Evolutionary conservation across 2,797 vertebrate genomes (phyloP).

Genomic region (Myripristis jacobus): DNA sequence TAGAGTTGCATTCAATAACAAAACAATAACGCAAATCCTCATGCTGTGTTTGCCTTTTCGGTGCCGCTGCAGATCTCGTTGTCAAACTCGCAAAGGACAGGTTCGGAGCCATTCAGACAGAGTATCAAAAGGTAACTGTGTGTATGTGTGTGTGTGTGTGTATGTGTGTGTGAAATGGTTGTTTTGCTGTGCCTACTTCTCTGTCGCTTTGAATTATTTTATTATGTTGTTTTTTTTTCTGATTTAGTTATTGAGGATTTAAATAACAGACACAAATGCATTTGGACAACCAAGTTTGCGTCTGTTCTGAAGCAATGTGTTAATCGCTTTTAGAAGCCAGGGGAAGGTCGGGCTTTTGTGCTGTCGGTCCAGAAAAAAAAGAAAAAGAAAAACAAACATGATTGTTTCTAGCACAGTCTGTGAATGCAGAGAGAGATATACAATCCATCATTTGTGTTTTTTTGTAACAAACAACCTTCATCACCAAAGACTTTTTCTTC

Average conservation of each 20-base stretch:
- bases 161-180: constrained; percentile 2
- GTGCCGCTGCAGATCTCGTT: constrained; percentile 82
- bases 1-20: neutral
- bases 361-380: constrained; percentile 7
- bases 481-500: constrained; percentile 37
- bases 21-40: constrained; percentile 6
- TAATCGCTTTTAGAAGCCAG: constrained; percentile 49
- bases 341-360: constrained; percentile 26
- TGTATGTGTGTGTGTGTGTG: constrained; percentile 14
- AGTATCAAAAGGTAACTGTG: constrained; percentile 84
- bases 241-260: constrained; percentile 8
- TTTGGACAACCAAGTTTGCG: neutral
- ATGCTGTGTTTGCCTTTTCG: constrained; percentile 38
- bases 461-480: constrained; percentile 30
- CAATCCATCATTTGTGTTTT: constrained; percentile 40
- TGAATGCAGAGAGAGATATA: constrained; percentile 30
- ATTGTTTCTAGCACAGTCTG: constrained; percentile 55
- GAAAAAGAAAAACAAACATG: constrained; percentile 6
- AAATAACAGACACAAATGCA: neutral
- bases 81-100: constrained; percentile 83
- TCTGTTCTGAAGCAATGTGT: constrained; percentile 26
- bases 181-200: constrained; percentile 1
- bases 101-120: constrained; percentile 80
- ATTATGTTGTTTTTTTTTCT: constrained; percentile 19
- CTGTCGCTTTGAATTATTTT: neutral